Evolutionary conservation across 2,888 invertebrate genomes (phyloP).

Genomic region (Stenodera caucasica): DNA sequence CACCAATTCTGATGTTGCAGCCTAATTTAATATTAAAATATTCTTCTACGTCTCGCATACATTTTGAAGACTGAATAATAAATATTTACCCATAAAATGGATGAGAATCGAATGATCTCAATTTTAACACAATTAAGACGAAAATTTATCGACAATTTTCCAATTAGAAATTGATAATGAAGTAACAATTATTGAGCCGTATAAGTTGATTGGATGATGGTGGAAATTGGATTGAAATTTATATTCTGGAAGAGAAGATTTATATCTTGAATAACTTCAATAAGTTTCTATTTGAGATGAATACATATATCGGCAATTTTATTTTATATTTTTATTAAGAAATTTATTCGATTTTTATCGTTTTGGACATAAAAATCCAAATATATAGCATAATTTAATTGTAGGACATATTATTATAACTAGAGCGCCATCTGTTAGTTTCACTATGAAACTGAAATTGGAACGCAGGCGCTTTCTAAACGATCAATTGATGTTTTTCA

Average conservation of each 20-base stretch:
- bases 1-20: not conserved
- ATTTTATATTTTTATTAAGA: too few species aligned
- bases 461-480: constrained; percentile 17
- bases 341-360: not conserved
- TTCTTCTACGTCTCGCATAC: not conserved
- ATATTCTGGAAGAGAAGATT: too few species aligned
- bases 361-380: too few species aligned
- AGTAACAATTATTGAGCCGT: not conserved
- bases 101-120: too few species aligned
- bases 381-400: too few species aligned
- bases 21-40: not conserved
- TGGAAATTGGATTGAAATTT: not conserved
- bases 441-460: not conserved
- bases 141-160: not conserved
- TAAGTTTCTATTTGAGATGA: not conserved
- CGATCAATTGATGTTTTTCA: constrained; percentile 5
- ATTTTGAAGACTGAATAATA: not conserved
- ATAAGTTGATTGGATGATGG: not conserved
- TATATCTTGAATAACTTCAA: not conserved
- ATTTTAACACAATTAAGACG: not conserved
- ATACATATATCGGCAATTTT: too few species aligned
- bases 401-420: constrained; percentile 17
- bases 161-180: not conserved
- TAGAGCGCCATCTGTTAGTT: constrained; percentile 20
- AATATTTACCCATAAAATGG: not conserved